Evolutionary conservation across 2,888 invertebrate species (phyloP).

Genomic region (Phyllotreta cruciferae): DNA sequence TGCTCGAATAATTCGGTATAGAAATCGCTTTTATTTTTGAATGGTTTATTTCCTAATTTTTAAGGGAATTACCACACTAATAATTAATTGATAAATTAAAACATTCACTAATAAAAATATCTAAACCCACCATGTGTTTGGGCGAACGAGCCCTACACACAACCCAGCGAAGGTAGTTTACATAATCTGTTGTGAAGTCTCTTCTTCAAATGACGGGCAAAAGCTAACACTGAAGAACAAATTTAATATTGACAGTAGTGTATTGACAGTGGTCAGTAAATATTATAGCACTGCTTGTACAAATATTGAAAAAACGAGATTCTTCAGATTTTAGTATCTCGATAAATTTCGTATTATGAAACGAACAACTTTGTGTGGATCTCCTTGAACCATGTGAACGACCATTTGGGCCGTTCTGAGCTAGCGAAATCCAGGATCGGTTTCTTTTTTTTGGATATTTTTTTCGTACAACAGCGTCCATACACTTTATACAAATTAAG

Average conservation of each 20-base stretch:
- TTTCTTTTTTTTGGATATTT: not conserved
- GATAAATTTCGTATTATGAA: constrained; percentile 31
- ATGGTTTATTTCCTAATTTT: too few relatives aligned
- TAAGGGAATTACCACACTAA: too few relatives aligned
- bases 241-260: constrained; percentile 49
- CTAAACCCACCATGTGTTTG: constrained; percentile 1
- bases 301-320: constrained; percentile 45
- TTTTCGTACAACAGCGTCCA: not conserved
- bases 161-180: constrained; percentile 29
- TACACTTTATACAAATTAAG: too few relatives aligned
- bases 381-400: constrained; percentile 30
- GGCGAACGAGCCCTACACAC: constrained; percentile 5
- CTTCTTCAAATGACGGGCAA: constrained; percentile 44
- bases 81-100: too few relatives aligned
- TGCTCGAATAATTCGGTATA: too few relatives aligned
- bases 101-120: too few relatives aligned
- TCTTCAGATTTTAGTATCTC: constrained; percentile 37
- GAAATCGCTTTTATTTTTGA: too few relatives aligned
- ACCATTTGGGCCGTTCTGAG: constrained; percentile 22
- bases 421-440: constrained; percentile 18
- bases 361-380: constrained; percentile 27
- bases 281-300: constrained; percentile 47
- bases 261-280: constrained; percentile 51
- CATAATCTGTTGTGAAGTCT: constrained; percentile 39
- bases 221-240: constrained; percentile 49